Evolutionary conservation across 2,888 invertebrate species (phyloP), one percentile per base, ranked within the genome.

Genomic region (Sminthurinus aureus): DNA sequence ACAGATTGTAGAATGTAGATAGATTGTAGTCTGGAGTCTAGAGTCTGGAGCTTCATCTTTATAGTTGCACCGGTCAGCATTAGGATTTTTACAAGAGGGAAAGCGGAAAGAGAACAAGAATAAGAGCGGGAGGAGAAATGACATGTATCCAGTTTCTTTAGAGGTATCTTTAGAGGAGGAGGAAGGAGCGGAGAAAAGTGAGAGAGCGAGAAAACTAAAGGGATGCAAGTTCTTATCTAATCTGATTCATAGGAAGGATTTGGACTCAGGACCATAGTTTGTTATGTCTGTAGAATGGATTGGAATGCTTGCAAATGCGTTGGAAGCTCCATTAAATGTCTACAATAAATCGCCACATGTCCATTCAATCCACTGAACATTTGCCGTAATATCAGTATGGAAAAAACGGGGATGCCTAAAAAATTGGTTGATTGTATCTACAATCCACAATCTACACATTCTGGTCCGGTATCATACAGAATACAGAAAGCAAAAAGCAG

Each of bases 301-400:
- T 67, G n/a, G 81, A 83, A 81, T 83, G 81, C 83, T 79, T n/a
- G n/a, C n/a, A n/a, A n/a, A n/a, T n/a, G n/a, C n/a, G n/a, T 67
- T 66, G 79, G 79, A 80, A 82, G 83, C 77, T 81, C 85, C 83
- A 85, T 85, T 85, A 85, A 85, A 83, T 85, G 83, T 78, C 74
- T 81, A 79, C 84, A 81, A 85, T 85, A 85, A 85, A 85, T 85
- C 83, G 78, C 82, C 84, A 78, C 1, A 76, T 85, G 85, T 79
- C 83, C 81, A 84, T 82, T 84, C 85, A 85, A 83, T 85, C 83
- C 79, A 83, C 78, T 76, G 75, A 79, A 83, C 83, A 85, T 80
- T 85, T 83, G 83, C 83, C 78, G 74, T 83, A 79, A 83, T 83
- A 69, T 6, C 38, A 38, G n/a, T n/a, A n/a, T 77, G 81, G 83